Base-by-base conservation (phyloP, 2,797 vertebrate species). In the Anas flavirostris region DNA sequence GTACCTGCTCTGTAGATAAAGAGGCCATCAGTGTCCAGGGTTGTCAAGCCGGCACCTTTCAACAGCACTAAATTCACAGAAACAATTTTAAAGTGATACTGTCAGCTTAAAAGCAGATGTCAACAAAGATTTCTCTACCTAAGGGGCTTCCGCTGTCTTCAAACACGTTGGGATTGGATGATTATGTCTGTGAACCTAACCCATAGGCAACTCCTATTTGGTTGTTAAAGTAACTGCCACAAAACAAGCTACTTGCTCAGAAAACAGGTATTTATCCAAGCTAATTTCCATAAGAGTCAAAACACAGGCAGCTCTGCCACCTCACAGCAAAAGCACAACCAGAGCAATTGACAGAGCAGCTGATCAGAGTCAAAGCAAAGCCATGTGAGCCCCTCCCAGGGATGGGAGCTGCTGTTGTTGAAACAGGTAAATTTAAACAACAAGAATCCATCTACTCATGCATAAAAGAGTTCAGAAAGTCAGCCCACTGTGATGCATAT, bases 31-130 rank as follows among this genome's bases (percentile, higher is more conserved):
- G 43, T 76, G 68, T 64, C 53, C 68, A 82, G 63, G 8, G 56
- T 3, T 89, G 48, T 58, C 78, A 78, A 77, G 13, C 53, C 7
- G 2, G 37, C 64, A 88, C 44, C 58, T 86, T 83, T 62, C 86
- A 89, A 87, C 8, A 89, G 52, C 64, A 93, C 44, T 75, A 83
- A 72, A 93, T 55, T 69, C 37, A 93, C 37, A 90, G 60, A 75
- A 92, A 72, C 31, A 83, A 81, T 82, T 91, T 81, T 50, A 35
- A 91, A 82, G 22, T 16, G 13, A 80, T 85, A 58, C 68, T 13
- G 7, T 58, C 64, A 77, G 37, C 59, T 74, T 48, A 66, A 90
- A 39, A 63, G 16, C 50, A 69, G 56, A 81, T 58, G 10, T 21
- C 53, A 88, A 69, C 25, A 76, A 28, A 39, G 14, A 37, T 10